These are phyloP conservation scores for Cynoglossus semilaevis DNA, from an alignment of 2,113 vertebrate genomes.

Conservation along the genomic window DNA sequence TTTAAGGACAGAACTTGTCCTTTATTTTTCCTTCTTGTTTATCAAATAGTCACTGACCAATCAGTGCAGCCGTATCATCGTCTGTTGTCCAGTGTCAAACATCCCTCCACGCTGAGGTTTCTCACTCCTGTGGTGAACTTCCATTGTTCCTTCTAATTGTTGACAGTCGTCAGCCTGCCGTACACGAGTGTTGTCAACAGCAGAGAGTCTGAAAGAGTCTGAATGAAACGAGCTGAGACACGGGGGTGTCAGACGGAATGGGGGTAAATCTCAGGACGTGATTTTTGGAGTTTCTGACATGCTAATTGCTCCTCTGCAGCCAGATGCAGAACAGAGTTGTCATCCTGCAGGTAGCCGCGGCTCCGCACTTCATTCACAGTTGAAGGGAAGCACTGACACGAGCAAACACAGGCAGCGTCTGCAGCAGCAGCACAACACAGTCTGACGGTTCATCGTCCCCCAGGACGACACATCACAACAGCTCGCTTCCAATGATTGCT, in stretches of 20 bases:
- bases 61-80: no score
- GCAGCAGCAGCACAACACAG: conserved; percentile 27
- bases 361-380: conserved; percentile 40
- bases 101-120: no score
- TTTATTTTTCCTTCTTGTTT: no score
- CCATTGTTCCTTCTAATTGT: conserved; percentile 51
- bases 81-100: no score
- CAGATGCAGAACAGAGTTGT: conserved; percentile 45
- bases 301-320: conserved; percentile 68
- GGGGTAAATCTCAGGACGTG: conserved; percentile 25
- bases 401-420: conserved; percentile 10
- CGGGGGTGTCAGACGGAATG: conserved; percentile 14
- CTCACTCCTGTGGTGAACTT: conserved; percentile 40
- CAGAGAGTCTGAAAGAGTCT: conserved; percentile 4
- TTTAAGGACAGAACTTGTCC: no score
- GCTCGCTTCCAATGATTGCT: conserved; percentile 30
- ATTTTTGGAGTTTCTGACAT: conserved; percentile 64
- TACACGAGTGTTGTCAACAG: no score
- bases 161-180: conserved; percentile 29
- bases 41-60: no score
- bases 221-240: conserved; percentile 25
- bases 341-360: conserved; percentile 39
- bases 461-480: conserved; percentile 43
- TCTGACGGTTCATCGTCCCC: conserved; percentile 45
- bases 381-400: conserved; percentile 40